Percentiles rank a stretch among this genome's conserved stretches.
Evolutionary conservation across 2,888 invertebrate genomes (phyloP).

Genomic region (Lacanobia wlatinum): DNA sequence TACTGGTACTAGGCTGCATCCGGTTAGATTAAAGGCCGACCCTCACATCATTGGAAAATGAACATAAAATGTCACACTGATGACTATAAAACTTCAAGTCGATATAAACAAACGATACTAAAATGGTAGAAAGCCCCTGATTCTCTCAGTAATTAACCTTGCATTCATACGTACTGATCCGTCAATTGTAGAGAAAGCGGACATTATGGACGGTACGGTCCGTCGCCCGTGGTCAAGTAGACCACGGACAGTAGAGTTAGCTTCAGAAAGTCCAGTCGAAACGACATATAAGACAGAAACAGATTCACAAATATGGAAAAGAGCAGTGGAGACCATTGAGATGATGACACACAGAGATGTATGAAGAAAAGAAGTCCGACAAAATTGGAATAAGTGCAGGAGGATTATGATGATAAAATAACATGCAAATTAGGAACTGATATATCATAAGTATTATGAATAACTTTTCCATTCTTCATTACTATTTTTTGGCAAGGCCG

Average conservation of each 20-base stretch:
- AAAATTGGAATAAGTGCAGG: too few relatives aligned
- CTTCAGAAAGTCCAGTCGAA: slow-evolving; percentile 47
- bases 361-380: too few relatives aligned
- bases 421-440: too few relatives aligned
- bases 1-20: background rate
- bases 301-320: background rate
- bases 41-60: background rate
- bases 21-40: background rate
- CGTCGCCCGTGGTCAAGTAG: slow-evolving; percentile 82
- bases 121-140: slow-evolving; percentile 60
- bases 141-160: slow-evolving; percentile 63
- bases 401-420: too few relatives aligned
- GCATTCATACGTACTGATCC: slow-evolving; percentile 67
- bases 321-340: background rate
- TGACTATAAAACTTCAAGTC: slow-evolving; percentile 9
- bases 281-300: background rate
- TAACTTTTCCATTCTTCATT: too few relatives aligned
- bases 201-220: slow-evolving; percentile 72
- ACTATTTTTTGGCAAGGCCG: too few relatives aligned
- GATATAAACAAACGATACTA: slow-evolving; percentile 36
- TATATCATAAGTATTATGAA: too few relatives aligned
- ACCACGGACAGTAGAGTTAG: slow-evolving; percentile 56
- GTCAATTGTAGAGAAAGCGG: slow-evolving; percentile 78
- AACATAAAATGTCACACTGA: background rate
- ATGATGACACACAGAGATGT: background rate